Evolutionary conservation across 2,888 invertebrate species (phyloP), one percentile per base, ranked within the genome.

Genomic region (Agrochola lota): DNA sequence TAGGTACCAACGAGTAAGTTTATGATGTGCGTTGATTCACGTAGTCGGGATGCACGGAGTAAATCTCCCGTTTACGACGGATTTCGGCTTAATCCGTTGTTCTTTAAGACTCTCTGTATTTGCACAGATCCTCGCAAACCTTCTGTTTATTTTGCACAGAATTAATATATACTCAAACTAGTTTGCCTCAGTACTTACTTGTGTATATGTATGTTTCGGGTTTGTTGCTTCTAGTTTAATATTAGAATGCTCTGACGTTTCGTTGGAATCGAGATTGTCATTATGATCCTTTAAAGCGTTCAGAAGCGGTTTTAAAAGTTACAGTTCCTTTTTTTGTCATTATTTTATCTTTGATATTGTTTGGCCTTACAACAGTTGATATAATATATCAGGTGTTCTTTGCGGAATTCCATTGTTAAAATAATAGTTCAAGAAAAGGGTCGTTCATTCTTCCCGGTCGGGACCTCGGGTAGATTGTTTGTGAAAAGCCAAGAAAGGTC

Each of bases 11-110:
- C n/a, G n/a, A n/a, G n/a, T 86, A 78, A 52, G 80, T 86, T 86
- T 86, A 88, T 86, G 75, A 86, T 74, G 88, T 88, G 88, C 86
- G 88, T 86, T 84, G 84, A 88, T 86, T 77, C 87, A 71, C 78
- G 67, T 77, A 74, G 70, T 71, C 72, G 23, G 74, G 71, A 77
- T 86, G 87, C 87, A 84, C 63, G 76, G 40, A 76, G 84, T 83
- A 80, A 86, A 88, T 88, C 88, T 84, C 71, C 46, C 74, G 87
- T 86, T 84, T 86, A 86, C 84, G 78, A 75, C 78, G 87, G 86
- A 79, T 88, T 78, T 71, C 46, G 77, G 62, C 76, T 78, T 84
- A 86, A 88, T 84, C 86, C 88, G 71, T 69, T 78, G 83, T 88
- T 78, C 87, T 88, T 86, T 84, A 77, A 86, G 87, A 79, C 77